These are phyloP conservation scores for Siniperca knerii DNA, from an alignment of 2,113 vertebrate genomes.

Conservation along the genomic window DNA sequence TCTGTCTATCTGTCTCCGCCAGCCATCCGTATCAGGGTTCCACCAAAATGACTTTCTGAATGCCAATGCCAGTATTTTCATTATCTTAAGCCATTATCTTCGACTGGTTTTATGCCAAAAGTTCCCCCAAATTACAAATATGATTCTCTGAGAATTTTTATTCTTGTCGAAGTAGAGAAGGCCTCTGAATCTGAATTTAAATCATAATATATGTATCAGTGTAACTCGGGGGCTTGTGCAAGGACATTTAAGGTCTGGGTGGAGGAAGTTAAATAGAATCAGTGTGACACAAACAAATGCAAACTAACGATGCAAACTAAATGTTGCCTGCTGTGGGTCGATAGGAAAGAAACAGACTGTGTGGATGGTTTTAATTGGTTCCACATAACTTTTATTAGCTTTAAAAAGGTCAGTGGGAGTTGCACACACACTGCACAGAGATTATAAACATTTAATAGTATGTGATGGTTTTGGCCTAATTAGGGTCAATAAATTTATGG, in stretches of 20 bases:
- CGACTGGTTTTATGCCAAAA: conserved; percentile 21
- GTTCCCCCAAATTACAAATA: conserved; percentile 31
- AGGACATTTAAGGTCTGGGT: background rate
- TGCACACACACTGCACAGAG: background rate
- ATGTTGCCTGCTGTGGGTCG: background rate
- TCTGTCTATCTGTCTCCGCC: conserved; percentile 57
- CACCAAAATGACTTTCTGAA: conserved; percentile 59
- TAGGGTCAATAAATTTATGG: too few species aligned
- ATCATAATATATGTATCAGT: conserved; percentile 1
- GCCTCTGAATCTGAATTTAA: conserved; percentile 17
- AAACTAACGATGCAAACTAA: conserved; percentile 5
- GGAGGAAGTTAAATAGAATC: background rate
- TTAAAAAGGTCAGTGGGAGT: background rate
- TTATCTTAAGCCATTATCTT: conserved; percentile 53
- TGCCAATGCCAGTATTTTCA: conserved; percentile 31
- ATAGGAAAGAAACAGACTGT: background rate
- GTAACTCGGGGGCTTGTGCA: background rate
- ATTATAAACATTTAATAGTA: background rate
- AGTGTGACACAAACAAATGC: conserved; percentile 5
- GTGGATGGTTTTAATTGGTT: conserved; percentile 12
- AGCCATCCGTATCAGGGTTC: conserved; percentile 46
- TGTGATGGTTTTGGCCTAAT: background rate
- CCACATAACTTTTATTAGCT: background rate
- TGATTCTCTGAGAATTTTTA: conserved; percentile 4
- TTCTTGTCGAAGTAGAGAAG: background rate